Base-by-base conservation (phyloP, 2,797 vertebrate species). In the Phoeniculus purpureus region DNA sequence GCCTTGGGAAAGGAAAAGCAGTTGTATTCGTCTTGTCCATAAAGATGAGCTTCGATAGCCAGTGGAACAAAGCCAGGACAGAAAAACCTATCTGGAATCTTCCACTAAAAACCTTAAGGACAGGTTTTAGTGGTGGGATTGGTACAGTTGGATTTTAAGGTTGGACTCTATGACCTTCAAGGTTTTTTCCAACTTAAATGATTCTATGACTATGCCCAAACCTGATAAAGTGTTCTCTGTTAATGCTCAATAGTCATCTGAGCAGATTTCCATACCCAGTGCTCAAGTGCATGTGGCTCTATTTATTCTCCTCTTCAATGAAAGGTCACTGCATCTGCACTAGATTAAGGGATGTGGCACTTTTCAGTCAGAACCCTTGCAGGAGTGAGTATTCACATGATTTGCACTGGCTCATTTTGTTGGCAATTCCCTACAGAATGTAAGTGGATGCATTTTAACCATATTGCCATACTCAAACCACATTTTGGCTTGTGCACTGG, bases 1-100 rank as follows among this genome's bases (percentile, higher is more conserved):
- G 83, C 40, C 43, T 76, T 61, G 71, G 65, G 68, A 89, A 95
- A 92, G 32, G 10, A 71, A 89, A 87, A 84, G 32, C 15, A 10
- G 76, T 89, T 92, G 27, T 61, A 18, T 21, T 84, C 56, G 70
- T 77, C 48, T n/a, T 79, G 76, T 78, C 81, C 81, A 66, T 58
- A 87, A 66, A 62, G 70, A 56, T 56, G 19, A 7, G 13, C 59
- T 87, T 45, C 82, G 23, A 54, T 21, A 83, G 22, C 59, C 47
- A 52, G 10, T 23, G 54, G 59, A 80, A 65, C 43, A 75, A 76
- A 87, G 37, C 18, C 55, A 71, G 9, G 2, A 31, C 40, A 79
- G 56, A 79, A 93, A 86, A 66, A 7, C 43, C 7, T 74, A 16
- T 50, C 51, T 66, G 43, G 16, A 43, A 43, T 16, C 16, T 43